Conservation (phyloP, 2,888 invertebrate genomes). For the Drosophila anomelani region DNA sequence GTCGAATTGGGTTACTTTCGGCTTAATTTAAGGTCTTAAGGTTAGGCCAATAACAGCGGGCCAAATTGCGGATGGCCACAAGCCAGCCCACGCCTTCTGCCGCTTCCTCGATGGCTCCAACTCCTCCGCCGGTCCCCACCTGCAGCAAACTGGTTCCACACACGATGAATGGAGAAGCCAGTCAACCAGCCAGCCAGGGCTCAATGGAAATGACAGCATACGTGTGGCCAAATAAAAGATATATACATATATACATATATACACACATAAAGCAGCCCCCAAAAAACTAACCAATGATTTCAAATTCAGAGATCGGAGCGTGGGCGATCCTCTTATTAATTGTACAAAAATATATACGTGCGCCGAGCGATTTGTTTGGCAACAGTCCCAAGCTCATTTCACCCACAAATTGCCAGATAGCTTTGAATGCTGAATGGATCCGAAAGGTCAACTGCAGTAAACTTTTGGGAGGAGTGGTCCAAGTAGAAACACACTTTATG, state of each 20-base stretch:
- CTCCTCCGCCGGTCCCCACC: conserved; percentile 18
- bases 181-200: conserved; percentile 16
- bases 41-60: conserved; percentile 59
- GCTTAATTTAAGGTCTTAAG: conserved; percentile 73
- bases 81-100: conserved; percentile 66
- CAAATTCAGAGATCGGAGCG: conserved; percentile 19
- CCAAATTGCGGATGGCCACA: conserved; percentile 46
- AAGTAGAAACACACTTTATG: conserved; percentile 29
- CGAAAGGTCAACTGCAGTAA: conserved; percentile 42
- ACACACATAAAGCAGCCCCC: conserved; percentile 12
- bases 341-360: conserved; percentile 30
- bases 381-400: conserved; percentile 32
- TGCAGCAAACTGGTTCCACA: conserved; percentile 60
- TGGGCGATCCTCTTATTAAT: conserved; percentile 71
- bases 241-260: conserved; percentile 9
- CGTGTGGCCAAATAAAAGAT: conserved; percentile 60
- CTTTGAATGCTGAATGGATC: conserved; percentile 29
- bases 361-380: conserved; percentile 16
- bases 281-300: conserved; percentile 38
- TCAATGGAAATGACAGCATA: conserved; percentile 70
- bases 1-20: conserved; percentile 80
- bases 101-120: conserved; percentile 5
- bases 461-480: conserved; percentile 36
- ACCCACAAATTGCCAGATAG: conserved; percentile 29
- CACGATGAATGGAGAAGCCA: conserved; percentile 37